A percentile compares a stretch with the other conserved stretches of the same genome.
These are phyloP conservation scores for Erpobdella octoculata DNA, from an alignment of 2,888 invertebrate genomes.

Conservation along the genomic window DNA sequence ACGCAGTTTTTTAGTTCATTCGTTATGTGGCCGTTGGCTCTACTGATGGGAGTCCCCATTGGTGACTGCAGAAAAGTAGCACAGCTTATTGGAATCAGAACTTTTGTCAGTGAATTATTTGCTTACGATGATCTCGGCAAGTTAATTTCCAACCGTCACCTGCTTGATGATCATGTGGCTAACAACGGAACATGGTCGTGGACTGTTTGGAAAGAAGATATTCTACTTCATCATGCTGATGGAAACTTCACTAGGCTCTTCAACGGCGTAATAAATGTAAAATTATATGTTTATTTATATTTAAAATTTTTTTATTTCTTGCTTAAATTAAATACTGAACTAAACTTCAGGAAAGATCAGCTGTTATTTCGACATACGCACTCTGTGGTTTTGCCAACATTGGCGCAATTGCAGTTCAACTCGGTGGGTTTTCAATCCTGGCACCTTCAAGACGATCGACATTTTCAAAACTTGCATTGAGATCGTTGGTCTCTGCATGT, in stretches of 20 bases:
- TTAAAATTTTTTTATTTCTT: too few relatives aligned
- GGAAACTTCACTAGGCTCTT: slow-evolving; percentile 33
- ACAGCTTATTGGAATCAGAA: slow-evolving; percentile 73
- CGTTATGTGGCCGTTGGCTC: slow-evolving; percentile 80
- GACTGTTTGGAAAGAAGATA: slow-evolving; percentile 22
- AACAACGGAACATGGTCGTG: slow-evolving; percentile 37
- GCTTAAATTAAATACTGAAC: too few relatives aligned
- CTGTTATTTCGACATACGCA: too few relatives aligned
- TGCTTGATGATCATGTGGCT: slow-evolving; percentile 37
- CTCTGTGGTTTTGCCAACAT: too few relatives aligned
- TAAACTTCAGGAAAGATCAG: too few relatives aligned
- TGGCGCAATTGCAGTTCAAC: too few relatives aligned
- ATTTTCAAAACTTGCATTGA: too few relatives aligned
- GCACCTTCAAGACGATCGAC: too few relatives aligned
- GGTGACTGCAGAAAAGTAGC: slow-evolving; percentile 70
- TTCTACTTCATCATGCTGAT: slow-evolving; percentile 21
- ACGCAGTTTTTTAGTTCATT: slow-evolving; percentile 79
- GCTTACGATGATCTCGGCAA: slow-evolving; percentile 62
- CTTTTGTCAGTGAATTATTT: slow-evolving; percentile 87
- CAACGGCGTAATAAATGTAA: background rate
- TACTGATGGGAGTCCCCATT: slow-evolving; percentile 66
- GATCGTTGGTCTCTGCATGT: too few relatives aligned
- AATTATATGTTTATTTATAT: too few relatives aligned
- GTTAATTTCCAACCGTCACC: slow-evolving; percentile 39
- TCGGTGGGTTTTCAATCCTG: too few relatives aligned